phyloP scores from a whole-genome alignment of 2,113 vertebrate genomes.

The Chroicocephalus ridibundus region DNA sequence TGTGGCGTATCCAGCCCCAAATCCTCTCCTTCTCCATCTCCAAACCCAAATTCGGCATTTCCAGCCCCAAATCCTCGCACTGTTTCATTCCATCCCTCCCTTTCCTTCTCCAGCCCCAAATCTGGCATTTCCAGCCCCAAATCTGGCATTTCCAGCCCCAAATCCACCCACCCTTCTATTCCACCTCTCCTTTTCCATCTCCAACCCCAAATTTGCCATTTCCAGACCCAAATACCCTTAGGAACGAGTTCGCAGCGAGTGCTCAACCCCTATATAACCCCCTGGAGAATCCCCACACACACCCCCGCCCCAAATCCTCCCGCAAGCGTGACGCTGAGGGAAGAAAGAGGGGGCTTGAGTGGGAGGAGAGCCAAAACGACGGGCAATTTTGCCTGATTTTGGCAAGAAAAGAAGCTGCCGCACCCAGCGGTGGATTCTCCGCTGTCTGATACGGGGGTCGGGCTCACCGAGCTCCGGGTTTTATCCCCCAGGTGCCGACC shows the following conservation, averaged over 20 bases:
- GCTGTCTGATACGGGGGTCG: not conserved
- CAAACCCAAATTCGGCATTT: not conserved
- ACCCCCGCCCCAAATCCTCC: too few relatives aligned
- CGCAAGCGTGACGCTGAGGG: fast-evolving
- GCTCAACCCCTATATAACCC: not conserved
- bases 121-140: not conserved
- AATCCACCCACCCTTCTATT: too few relatives aligned
- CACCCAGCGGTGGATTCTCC: not conserved
- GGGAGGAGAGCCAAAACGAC: fast-evolving
- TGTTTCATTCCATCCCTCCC: fast-evolving
- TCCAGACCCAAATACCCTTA: not conserved
- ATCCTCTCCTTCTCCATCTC: not conserved
- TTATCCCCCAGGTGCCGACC: not conserved
- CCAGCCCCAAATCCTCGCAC: fast-evolving
- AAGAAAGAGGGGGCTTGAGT: fast-evolving
- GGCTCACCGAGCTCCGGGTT: not conserved
- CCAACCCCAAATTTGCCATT: not conserved
- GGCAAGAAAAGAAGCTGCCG: not conserved
- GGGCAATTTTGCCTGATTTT: not conserved
- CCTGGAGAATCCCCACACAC: not conserved
- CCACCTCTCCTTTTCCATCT: too few relatives aligned
- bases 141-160: not conserved
- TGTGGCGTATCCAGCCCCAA: not conserved
- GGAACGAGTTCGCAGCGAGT: fast-evolving
- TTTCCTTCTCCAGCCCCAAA: not conserved